Evolutionary conservation across 2,888 invertebrate species (phyloP).

Genomic region (Coenonympha arcania): DNA sequence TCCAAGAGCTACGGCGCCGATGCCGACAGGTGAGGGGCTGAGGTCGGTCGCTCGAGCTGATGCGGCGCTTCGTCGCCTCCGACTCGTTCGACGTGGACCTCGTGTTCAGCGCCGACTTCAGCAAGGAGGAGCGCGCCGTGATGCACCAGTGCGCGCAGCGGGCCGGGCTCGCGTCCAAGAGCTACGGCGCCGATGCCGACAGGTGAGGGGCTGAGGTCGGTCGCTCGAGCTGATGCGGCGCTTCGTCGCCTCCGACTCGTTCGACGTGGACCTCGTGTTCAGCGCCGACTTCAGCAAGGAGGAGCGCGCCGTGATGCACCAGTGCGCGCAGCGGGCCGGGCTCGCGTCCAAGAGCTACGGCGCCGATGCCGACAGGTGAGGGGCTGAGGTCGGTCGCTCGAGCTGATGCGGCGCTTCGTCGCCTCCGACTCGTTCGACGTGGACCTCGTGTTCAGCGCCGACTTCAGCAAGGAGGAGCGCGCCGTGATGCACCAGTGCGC

Average conservation of each 20-base stretch:
- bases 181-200: slow-evolving; percentile 59
- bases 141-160: slow-evolving; percentile 72
- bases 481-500: too few species aligned
- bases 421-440: too few species aligned
- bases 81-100: slow-evolving; percentile 72
- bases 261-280: too few species aligned
- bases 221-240: too few species aligned
- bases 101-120: slow-evolving; percentile 72
- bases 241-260: too few species aligned
- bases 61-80: not conserved
- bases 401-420: too few species aligned
- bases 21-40: slow-evolving; percentile 43
- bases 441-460: too few species aligned
- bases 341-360: slow-evolving; percentile 72
- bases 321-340: slow-evolving; percentile 57
- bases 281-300: slow-evolving; percentile 78
- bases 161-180: slow-evolving; percentile 59
- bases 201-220: too few species aligned
- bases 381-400: not conserved
- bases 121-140: slow-evolving; percentile 76
- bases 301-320: slow-evolving; percentile 76
- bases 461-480: too few species aligned
- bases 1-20: slow-evolving; percentile 69
- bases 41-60: not conserved
- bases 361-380: slow-evolving; percentile 47